phyloP scores from a whole-genome alignment of 1,140 invertebrate species.

The Nasonia vitripennis region DNA sequence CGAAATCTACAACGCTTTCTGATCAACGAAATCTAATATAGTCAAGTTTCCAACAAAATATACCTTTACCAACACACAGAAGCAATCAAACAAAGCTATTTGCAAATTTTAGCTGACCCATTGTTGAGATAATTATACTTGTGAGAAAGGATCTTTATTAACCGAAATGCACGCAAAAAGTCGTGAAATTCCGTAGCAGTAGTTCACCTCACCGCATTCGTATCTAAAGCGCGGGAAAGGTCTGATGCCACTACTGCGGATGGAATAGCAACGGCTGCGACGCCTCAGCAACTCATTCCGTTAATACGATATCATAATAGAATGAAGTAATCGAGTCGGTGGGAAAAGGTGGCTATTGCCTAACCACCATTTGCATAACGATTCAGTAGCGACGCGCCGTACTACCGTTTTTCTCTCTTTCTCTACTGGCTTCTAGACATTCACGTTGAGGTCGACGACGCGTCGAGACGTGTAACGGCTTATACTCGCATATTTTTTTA shows the following conservation, averaged over 20 bases:
- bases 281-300: background rate
- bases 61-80: too few species aligned
- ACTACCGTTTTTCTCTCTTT: background rate
- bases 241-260: background rate
- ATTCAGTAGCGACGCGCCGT: constrained; percentile 17
- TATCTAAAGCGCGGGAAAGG: background rate
- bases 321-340: constrained; percentile 50
- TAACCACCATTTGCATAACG: constrained; percentile 56
- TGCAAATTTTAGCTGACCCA: too few species aligned
- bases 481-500: background rate
- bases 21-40: too few species aligned
- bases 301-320: constrained; percentile 39
- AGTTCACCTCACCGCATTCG: background rate
- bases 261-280: background rate
- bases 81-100: too few species aligned
- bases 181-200: constrained; percentile 40
- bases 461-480: background rate
- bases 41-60: too few species aligned
- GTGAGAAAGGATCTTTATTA: too few species aligned
- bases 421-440: background rate
- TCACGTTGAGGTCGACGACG: background rate
- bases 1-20: too few species aligned
- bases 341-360: constrained; percentile 46
- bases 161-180: background rate
- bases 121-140: too few species aligned